Conservation (phyloP, 2,797 vertebrate genomes). For the Mus caroli region DNA sequence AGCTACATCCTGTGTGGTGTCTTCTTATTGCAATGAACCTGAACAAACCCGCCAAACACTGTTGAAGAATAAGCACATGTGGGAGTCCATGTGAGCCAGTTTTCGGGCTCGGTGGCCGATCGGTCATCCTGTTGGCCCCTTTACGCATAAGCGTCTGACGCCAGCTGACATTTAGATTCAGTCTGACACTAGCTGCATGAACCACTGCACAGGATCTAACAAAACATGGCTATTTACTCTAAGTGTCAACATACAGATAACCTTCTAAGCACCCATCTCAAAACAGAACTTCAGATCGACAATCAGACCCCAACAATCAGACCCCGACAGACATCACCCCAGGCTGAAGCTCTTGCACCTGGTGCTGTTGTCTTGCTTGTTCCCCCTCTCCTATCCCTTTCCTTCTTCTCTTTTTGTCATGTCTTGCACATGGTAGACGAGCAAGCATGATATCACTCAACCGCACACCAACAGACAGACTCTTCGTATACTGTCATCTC, state of each 20-base stretch:
- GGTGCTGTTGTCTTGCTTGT: too few species aligned
- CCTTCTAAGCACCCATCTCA: conserved; percentile 18
- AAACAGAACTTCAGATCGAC: neutral
- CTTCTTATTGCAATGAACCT: neutral
- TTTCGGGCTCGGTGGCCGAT: neutral
- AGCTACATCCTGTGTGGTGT: neutral
- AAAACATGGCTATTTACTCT: neutral
- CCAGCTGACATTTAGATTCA: neutral
- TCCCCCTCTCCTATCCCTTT: neutral
- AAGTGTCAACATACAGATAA: neutral
- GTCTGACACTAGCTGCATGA: neutral
- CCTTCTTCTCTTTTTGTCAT: neutral
- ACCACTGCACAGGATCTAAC: neutral
- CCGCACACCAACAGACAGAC: neutral
- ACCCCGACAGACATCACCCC: neutral
- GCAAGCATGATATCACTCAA: neutral
- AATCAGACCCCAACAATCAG: too few species aligned
- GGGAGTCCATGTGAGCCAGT: neutral
- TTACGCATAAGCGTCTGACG: neutral
- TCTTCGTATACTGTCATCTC: neutral
- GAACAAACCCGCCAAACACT: neutral
- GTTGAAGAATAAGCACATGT: neutral
- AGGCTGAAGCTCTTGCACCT: neutral
- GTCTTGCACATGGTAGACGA: too few species aligned
- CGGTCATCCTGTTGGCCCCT: neutral